Evolutionary conservation across 1,140 invertebrate genomes (phyloP), one percentile per base, ranked within the genome.

Genomic region (Coenobita brevimanus): DNA sequence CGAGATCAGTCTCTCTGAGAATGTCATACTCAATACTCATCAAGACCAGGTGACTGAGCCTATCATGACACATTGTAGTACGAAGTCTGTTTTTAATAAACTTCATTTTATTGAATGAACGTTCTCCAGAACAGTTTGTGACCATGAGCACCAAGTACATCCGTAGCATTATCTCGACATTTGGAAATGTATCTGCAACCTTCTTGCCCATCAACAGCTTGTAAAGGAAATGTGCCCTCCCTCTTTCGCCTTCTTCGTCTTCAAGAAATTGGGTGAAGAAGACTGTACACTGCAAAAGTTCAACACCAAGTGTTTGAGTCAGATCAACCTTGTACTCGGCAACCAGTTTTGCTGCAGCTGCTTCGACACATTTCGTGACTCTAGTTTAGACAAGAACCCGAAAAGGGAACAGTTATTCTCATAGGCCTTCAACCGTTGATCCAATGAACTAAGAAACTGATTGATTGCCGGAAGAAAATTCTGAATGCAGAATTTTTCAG

Each of bases 401-500:
- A 76, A 76, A 76, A 76, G 73, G 3, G 73, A 76, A n/a, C 73
- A 41, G 73, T 13, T 76, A 4, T 43, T n/a, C n/a, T 76, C n/a
- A 43, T 76, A 76, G 43, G 73, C 36, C 73, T 41, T 43, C 30
- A 76, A 76, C 73, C 36, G 3, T 76, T 76, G 73, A 76, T 76
- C 67, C 60, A 82, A 41, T 41, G 41, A 54, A 10, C 79, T 82
- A 10, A 82, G 67, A 75, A 82, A 82, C 62, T 82, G 41, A 82
- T 82, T 24, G 24, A 82, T 82, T 73, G 30, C 30, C 60, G 79
- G 79, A 76, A 82, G 50, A 75, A 82, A 82, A 82, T 82, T 57
- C 60, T 54, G 60, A 1, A 79, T 21, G 8, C 60, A 2, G 41
- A 82, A 82, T 36, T 76, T n/a, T 82, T 82, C 79, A 10, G 33